phyloP scores from a whole-genome alignment of 2,888 invertebrate species.

The Chymomyza caudatula region DNA sequence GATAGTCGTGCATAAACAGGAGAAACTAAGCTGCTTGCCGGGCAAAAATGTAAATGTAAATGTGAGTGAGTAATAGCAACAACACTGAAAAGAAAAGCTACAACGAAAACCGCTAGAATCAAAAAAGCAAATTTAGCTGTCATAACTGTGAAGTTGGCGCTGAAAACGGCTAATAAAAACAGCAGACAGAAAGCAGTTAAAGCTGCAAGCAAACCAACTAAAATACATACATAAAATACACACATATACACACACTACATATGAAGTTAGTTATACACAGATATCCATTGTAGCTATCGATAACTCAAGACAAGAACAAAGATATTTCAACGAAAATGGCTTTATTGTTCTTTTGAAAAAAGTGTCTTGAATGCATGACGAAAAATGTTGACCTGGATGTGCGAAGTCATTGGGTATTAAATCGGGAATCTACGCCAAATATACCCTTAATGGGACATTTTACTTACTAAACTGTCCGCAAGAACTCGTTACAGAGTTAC shows the following conservation, averaged over 20 bases:
- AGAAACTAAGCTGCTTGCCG: background rate
- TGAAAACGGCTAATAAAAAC: background rate
- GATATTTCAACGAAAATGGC: too few relatives aligned
- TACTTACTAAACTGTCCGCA: too few relatives aligned
- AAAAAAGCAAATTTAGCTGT: constrained; percentile 45
- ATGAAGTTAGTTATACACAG: background rate
- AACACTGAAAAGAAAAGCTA: background rate
- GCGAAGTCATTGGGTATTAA: too few relatives aligned
- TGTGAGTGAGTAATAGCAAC: constrained; percentile 1
- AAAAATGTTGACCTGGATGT: too few relatives aligned
- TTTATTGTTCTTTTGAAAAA: too few relatives aligned
- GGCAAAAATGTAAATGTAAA: background rate
- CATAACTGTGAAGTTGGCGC: constrained; percentile 31
- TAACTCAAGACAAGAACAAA: too few relatives aligned
- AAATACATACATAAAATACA: background rate
- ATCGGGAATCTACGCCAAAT: too few relatives aligned
- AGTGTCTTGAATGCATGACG: too few relatives aligned
- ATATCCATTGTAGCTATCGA: too few relatives aligned
- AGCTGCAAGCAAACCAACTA: constrained; percentile 11
- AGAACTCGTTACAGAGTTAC: too few relatives aligned
- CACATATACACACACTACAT: background rate
- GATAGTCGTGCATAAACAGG: background rate
- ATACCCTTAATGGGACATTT: too few relatives aligned
- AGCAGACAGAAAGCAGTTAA: constrained; percentile 34
- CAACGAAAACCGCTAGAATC: background rate